Base-by-base conservation (phyloP, 2,113 vertebrate genomes). In the Cromileptes altivelis region DNA sequence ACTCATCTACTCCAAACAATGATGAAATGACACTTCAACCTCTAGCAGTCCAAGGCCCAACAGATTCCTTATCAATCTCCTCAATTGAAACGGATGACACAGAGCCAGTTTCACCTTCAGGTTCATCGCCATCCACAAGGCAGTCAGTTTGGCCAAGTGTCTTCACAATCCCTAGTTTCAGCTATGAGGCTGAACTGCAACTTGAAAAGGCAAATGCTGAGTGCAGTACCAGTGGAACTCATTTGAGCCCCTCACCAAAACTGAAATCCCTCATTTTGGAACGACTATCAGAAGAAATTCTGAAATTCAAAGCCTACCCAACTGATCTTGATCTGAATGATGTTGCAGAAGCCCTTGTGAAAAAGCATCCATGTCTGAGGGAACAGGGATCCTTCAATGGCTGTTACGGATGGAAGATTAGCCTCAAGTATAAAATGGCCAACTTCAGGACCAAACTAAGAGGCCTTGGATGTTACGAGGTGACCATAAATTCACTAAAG, bases 191-290 rank as follows among this genome's bases (percentile, higher is more conserved):
- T 53, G 63, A 84, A 67, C 65, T 85, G 19, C 61, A 79, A 27
- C 62, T 85, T 14, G 69, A 85, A 80, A 68, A 47, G 25, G 55
- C 72, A 45, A 70, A 82, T 70, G 65, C 72, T 76, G 80, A 76
- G 9, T 63, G 5, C 81, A 61, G 6, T 52, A 57, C 73, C 3
- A 58, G n/a, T 49, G 80, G 73, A 77, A 25, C 21, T 57, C 10
- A 25, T 45, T 45, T 71, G 13, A 71, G 13, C 33, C 52, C 21
- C 5, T 17, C 55, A 72, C 55, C 40, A 5, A 72, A 57, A 47
- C 37, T 85, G n/a, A 85, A 84, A 73, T 81, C 68, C 1, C 23
- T 80, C 52, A 68, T 88, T 61, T 15, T 88, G 17, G 78, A 88
- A 78, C 4, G 37, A 19, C 56, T 88, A n/a, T 27, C 78, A 52